These are phyloP conservation scores for Trichoplusia ni DNA, from an alignment of 1,140 invertebrate genomes.

Conservation along the genomic window DNA sequence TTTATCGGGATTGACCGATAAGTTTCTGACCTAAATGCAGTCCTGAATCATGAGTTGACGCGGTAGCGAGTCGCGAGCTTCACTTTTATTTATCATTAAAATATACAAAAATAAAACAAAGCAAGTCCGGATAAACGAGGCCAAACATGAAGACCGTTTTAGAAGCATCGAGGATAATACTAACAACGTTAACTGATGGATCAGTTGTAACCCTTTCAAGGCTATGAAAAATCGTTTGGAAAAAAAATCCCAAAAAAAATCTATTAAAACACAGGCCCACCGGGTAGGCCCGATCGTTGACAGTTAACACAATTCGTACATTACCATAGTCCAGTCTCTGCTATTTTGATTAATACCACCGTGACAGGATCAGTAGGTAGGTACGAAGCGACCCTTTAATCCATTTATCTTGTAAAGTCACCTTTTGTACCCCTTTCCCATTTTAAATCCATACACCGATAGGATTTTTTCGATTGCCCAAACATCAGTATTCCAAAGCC, in stretches of 20 bases:
- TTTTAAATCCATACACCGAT: conserved; percentile 44
- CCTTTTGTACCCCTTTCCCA: conserved; percentile 39
- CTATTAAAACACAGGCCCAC: background rate
- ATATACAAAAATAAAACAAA: too few species aligned
- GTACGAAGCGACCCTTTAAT: conserved; percentile 54
- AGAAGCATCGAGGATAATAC: too few species aligned
- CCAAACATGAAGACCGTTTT: too few species aligned
- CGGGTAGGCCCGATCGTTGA: conserved; percentile 1
- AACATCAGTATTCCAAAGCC: conserved; percentile 12
- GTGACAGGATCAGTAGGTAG: conserved; percentile 39
- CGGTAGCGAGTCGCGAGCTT: too few species aligned
- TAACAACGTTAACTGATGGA: too few species aligned
- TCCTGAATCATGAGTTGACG: too few species aligned
- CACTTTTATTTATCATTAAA: too few species aligned
- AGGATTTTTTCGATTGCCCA: conserved; percentile 13
- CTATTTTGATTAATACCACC: conserved; percentile 54
- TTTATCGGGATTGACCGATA: too few species aligned
- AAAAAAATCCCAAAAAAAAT: conserved; percentile 2
- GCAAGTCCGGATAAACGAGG: too few species aligned
- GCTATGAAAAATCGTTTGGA: background rate
- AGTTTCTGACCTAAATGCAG: too few species aligned
- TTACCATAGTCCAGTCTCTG: conserved; percentile 46
- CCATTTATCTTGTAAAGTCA: conserved; percentile 59
- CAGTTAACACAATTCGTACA: conserved; percentile 59
- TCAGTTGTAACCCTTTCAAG: too few species aligned